These are phyloP conservation scores for Drosophila leonis DNA, from an alignment of 2,888 invertebrate genomes.

Conservation along the genomic window DNA sequence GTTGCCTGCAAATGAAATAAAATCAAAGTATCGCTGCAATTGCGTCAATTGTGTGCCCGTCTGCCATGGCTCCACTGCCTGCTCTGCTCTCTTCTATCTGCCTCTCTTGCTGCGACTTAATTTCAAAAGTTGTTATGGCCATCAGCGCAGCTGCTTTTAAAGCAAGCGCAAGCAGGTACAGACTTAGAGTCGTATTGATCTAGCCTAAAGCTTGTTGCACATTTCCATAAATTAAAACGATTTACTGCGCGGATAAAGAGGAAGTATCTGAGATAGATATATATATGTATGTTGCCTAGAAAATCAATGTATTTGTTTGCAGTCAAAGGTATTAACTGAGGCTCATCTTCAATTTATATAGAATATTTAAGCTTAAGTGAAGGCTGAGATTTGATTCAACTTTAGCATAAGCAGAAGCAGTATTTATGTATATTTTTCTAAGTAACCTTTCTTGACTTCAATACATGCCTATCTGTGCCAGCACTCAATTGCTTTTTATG, in stretches of 20 bases:
- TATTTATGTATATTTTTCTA: neutral
- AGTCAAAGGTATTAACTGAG: neutral
- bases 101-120: slow-evolving; percentile 66
- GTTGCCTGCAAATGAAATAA: slow-evolving; percentile 74
- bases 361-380: too few species aligned
- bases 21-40: slow-evolving; percentile 80
- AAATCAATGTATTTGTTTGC: neutral
- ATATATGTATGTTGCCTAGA: too few species aligned
- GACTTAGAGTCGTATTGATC: slow-evolving; percentile 10
- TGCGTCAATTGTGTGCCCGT: slow-evolving; percentile 72
- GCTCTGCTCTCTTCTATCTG: neutral
- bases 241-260: neutral
- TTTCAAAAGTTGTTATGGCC: slow-evolving; percentile 79
- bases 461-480: too few species aligned
- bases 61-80: slow-evolving; percentile 11
- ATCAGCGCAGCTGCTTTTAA: slow-evolving; percentile 67
- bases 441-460: neutral
- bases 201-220: slow-evolving; percentile 43
- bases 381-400: neutral
- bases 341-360: neutral
- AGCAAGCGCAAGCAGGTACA: neutral
- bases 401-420: neutral
- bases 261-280: neutral
- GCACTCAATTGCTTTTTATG: too few species aligned
- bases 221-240: slow-evolving; percentile 36